phyloP scores from a whole-genome alignment of 2,888 invertebrate species.

The Brenthis hecate region DNA sequence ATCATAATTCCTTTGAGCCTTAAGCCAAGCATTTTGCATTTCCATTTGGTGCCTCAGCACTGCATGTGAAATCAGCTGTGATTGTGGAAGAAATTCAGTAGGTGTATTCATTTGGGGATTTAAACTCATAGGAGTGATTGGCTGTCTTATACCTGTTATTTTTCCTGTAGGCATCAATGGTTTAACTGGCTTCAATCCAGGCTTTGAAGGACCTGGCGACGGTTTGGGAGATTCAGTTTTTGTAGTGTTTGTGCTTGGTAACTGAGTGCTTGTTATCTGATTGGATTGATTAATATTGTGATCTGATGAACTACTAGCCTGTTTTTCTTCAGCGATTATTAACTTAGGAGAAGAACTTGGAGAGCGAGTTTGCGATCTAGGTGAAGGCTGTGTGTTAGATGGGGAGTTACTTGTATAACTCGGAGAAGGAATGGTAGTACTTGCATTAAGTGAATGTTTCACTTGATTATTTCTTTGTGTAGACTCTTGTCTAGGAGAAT shows the following conservation, averaged over 20 bases:
- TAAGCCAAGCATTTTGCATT: conserved; percentile 69
- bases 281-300: conserved; percentile 66
- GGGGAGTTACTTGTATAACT: conserved; percentile 59
- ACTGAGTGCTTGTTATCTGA: conserved; percentile 71
- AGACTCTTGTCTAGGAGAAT: conserved; percentile 56
- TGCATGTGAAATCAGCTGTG: conserved; percentile 57
- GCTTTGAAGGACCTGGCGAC: conserved; percentile 65
- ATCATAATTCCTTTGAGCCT: conserved; percentile 68
- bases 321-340: conserved; percentile 78
- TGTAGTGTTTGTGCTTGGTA: conserved; percentile 56
- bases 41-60: conserved; percentile 69
- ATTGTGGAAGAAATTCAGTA: conserved; percentile 58
- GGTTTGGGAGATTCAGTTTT: conserved; percentile 62
- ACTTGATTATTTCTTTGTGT: conserved; percentile 54
- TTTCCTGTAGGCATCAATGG: conserved; percentile 58
- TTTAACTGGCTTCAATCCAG: conserved; percentile 60
- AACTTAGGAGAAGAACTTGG: conserved; percentile 79
- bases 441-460: conserved; percentile 54
- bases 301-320: conserved; percentile 58
- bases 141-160: conserved; percentile 61
- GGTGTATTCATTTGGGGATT: conserved; percentile 56
- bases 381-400: conserved; percentile 63
- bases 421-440: conserved; percentile 53
- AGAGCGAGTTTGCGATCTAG: conserved; percentile 74
- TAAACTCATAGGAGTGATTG: conserved; percentile 59